A percentile compares a stretch with the other conserved stretches of the same genome.
Conservation (phyloP, 1,140 invertebrate genomes). For the Procambarus virginalis region DNA sequence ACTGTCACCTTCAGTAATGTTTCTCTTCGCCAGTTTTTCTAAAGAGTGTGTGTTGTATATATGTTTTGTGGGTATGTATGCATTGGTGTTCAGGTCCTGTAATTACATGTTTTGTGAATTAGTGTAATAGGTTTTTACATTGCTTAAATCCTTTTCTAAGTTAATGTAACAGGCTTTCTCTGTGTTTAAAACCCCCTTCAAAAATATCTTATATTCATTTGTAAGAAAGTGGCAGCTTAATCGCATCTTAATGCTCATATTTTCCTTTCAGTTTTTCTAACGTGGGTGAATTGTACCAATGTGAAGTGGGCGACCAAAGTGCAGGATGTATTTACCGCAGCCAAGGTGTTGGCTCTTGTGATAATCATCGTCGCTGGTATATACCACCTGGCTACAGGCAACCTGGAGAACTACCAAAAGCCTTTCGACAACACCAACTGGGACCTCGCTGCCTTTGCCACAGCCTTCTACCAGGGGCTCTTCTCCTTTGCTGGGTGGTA, state of each 20-base stretch:
- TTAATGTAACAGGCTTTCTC: too few species aligned
- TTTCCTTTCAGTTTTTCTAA: constrained; percentile 85
- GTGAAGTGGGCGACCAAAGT: constrained; percentile 95
- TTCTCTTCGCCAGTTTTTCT: too few species aligned
- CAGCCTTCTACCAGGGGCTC: constrained; percentile 82
- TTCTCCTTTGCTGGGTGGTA: constrained; percentile 82
- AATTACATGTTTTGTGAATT: too few species aligned
- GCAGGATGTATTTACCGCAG: constrained; percentile 94
- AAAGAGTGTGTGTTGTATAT: too few species aligned
- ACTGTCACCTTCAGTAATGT: too few species aligned
- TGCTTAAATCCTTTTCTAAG: too few species aligned
- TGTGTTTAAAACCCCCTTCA: too few species aligned
- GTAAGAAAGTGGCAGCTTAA: too few species aligned
- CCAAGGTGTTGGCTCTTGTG: constrained; percentile 92
- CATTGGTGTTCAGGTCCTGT: too few species aligned
- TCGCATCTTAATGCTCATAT: background rate
- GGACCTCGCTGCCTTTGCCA: constrained; percentile 76
- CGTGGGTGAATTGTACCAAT: constrained; percentile 95
- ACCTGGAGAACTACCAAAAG: constrained; percentile 76
- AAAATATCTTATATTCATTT: too few species aligned
- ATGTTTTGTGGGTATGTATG: too few species aligned
- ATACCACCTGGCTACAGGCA: constrained; percentile 76
- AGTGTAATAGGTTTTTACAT: too few species aligned
- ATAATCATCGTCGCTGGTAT: constrained; percentile 92
- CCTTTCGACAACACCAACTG: constrained; percentile 78